Evolutionary conservation across 2,113 vertebrate genomes (phyloP).

Genomic region (Pomatostomus ruficeps): DNA sequence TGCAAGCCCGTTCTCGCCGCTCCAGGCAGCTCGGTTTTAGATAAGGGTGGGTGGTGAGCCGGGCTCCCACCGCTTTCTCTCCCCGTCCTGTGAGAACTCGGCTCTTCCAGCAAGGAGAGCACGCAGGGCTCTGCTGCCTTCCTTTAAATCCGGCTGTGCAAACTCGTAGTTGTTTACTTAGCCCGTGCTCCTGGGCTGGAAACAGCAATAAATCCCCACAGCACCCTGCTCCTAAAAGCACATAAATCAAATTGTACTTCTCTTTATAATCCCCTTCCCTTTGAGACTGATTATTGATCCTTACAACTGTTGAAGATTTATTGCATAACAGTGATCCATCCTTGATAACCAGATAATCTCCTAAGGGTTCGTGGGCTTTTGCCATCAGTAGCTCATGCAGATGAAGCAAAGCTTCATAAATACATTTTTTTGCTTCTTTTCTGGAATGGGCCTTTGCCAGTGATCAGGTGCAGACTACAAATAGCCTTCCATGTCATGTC

Average conservation of each 20-base stretch:
- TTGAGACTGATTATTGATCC: constrained; percentile 58
- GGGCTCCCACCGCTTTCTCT: background rate
- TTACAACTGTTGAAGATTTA: constrained; percentile 53
- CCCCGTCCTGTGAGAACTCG: background rate
- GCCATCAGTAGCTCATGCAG: background rate
- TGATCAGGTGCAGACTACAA: constrained; percentile 53
- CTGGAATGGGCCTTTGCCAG: background rate
- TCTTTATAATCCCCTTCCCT: constrained; percentile 24
- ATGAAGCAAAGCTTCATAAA: constrained; percentile 5
- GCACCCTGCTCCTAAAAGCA: constrained; percentile 26
- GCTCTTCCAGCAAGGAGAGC: background rate
- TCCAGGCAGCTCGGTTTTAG: background rate
- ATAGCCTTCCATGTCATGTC: constrained; percentile 42
- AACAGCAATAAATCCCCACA: constrained; percentile 31
- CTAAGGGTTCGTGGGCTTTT: background rate
- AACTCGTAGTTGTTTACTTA: constrained; percentile 25
- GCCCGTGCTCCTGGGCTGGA: constrained; percentile 19
- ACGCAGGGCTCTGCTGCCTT: background rate
- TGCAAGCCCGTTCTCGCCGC: background rate
- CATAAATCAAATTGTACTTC: constrained; percentile 20
- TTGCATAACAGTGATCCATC: constrained; percentile 10
- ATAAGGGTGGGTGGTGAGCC: background rate
- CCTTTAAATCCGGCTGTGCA: background rate
- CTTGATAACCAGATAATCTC: constrained; percentile 38
- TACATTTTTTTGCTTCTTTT: background rate